A percentile compares a stretch with the other conserved stretches of the same genome.
Evolutionary conservation across 2,888 invertebrate species (phyloP).

Genomic region (Blastobasis adustella): DNA sequence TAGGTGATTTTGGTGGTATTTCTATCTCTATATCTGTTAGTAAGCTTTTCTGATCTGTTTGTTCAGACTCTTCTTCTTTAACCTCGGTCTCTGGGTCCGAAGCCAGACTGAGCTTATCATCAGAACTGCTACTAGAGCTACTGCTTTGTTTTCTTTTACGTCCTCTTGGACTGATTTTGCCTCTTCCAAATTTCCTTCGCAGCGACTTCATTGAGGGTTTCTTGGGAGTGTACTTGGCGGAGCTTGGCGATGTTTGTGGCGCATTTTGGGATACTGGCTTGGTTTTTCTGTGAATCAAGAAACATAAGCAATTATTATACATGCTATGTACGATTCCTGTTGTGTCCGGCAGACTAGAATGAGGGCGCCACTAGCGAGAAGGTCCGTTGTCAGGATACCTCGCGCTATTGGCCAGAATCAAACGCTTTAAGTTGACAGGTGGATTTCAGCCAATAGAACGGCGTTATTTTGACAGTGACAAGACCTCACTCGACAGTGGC

Average conservation of each 20-base stretch:
- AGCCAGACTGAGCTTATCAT: neutral
- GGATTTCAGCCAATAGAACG: no score
- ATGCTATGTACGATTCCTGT: neutral
- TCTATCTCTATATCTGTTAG: neutral
- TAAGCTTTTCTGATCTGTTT: neutral
- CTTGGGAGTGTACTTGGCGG: conserved; percentile 10
- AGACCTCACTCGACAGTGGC: no score
- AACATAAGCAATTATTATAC: neutral
- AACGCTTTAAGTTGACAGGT: no score
- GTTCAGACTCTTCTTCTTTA: neutral
- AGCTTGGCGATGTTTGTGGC: conserved; percentile 11
- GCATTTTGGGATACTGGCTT: conserved; percentile 9
- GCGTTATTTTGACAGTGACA: no score
- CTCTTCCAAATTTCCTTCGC: conserved; percentile 10
- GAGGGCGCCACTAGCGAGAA: no score
- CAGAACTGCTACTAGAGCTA: neutral
- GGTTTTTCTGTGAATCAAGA: conserved; percentile 1
- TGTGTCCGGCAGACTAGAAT: neutral
- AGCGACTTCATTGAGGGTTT: conserved; percentile 8
- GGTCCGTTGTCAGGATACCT: no score
- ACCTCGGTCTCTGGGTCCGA: neutral
- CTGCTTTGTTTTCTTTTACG: neutral
- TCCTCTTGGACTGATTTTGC: neutral
- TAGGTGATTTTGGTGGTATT: conserved; percentile 1
- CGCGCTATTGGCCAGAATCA: no score